Evolutionary conservation across 1,140 invertebrate species (phyloP).

Genomic region (Papilio aristodemus): DNA sequence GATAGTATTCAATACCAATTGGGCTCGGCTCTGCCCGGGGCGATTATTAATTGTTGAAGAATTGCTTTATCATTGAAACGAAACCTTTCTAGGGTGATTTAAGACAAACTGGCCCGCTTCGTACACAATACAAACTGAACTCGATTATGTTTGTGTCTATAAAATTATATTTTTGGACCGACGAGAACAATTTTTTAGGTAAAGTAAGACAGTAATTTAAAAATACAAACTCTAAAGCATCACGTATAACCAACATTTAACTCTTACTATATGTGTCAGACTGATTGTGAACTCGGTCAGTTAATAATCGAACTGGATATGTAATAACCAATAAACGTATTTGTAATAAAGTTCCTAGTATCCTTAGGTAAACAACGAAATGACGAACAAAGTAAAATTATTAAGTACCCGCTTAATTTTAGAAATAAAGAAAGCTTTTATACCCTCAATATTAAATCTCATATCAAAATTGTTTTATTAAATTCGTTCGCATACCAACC

Average conservation of each 20-base stretch:
- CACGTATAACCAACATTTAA: no score
- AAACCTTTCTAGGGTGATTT: slow-evolving; percentile 25
- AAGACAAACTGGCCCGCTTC: background rate
- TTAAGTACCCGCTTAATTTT: background rate
- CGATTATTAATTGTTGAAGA: slow-evolving; percentile 47
- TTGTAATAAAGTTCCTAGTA: no score
- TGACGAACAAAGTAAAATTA: background rate
- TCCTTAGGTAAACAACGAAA: background rate
- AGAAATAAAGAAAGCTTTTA: slow-evolving; percentile 15
- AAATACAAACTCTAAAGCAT: no score
- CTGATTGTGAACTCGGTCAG: no score
- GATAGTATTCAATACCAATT: slow-evolving; percentile 55
- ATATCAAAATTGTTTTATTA: slow-evolving; percentile 36
- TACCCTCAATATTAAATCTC: slow-evolving; percentile 12
- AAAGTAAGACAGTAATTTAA: no score
- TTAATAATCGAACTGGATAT: no score
- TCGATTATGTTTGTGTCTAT: background rate
- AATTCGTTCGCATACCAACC: slow-evolving; percentile 66
- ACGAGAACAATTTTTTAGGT: no score
- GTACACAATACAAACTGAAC: slow-evolving; percentile 1
- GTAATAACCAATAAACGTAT: background rate
- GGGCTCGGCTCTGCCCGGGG: slow-evolving; percentile 37
- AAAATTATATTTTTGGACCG: background rate
- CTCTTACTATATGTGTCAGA: no score
- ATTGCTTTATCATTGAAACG: slow-evolving; percentile 47